Percentiles rank a stretch among this genome's conserved stretches.
Conservation (phyloP, 2,797 vertebrate species). For the Rachycentron canadum region DNA sequence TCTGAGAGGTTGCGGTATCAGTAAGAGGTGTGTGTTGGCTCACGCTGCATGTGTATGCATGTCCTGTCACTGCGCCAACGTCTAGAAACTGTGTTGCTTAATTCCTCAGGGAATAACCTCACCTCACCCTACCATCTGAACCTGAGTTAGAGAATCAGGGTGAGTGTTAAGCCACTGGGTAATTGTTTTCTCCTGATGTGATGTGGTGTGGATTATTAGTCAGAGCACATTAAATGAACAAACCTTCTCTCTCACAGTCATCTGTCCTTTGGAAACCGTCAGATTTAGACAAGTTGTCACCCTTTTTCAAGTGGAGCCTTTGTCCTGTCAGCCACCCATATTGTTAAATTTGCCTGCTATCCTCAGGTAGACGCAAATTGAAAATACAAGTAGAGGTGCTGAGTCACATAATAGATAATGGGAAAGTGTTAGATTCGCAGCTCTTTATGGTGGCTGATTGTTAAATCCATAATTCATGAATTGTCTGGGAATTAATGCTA, state of each 20-base stretch:
- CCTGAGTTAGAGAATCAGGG: conserved; percentile 24
- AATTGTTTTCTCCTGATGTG: conserved; percentile 59
- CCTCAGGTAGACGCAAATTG: conserved; percentile 49
- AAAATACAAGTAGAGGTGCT: conserved; percentile 55
- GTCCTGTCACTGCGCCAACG: neutral
- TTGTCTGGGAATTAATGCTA: conserved; percentile 31
- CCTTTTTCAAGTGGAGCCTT: conserved; percentile 54
- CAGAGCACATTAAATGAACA: conserved; percentile 42
- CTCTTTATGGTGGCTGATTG: conserved; percentile 53
- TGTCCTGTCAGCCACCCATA: conserved; percentile 6
- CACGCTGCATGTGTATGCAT: neutral
- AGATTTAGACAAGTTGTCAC: conserved; percentile 59
- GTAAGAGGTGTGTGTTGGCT: conserved; percentile 5
- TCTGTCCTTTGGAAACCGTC: conserved; percentile 24
- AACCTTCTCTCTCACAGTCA: conserved; percentile 6
- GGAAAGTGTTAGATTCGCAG: conserved; percentile 33
- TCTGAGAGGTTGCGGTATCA: conserved; percentile 21
- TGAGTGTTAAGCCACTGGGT: conserved; percentile 31
- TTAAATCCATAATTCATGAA: too few species aligned
- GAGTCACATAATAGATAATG: conserved; percentile 48
- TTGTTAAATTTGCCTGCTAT: conserved; percentile 47
- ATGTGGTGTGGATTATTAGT: conserved; percentile 37
- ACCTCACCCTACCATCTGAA: conserved; percentile 27
- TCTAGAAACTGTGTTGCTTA: conserved; percentile 21
- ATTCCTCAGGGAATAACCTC: conserved; percentile 18